A percentile compares a stretch with the other conserved stretches of the same genome.
phyloP scores from a whole-genome alignment of 2,888 invertebrate species.

The Calameuta idolon region DNA sequence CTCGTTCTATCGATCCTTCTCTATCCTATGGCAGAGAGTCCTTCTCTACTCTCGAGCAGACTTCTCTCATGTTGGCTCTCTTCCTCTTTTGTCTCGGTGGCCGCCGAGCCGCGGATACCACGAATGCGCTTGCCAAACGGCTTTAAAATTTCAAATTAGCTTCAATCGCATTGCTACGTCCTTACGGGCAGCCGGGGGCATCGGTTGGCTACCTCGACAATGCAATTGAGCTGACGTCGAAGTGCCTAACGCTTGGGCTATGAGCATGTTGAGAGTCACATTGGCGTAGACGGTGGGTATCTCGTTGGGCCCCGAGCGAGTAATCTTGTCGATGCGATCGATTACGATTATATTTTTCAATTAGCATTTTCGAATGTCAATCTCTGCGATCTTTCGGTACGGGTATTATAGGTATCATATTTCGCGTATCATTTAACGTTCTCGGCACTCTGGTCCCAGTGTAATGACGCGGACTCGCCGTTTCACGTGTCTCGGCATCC shows the following conservation, averaged over 20 bases:
- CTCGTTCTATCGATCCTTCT: not conserved
- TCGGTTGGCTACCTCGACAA: slow-evolving; percentile 34
- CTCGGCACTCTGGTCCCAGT: not conserved
- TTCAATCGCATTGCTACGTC: slow-evolving; percentile 60
- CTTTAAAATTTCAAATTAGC: slow-evolving; percentile 64
- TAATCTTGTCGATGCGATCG: not conserved
- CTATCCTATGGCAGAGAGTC: not conserved
- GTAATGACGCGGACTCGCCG: not conserved
- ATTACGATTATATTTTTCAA: not conserved
- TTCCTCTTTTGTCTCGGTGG: slow-evolving; percentile 30
- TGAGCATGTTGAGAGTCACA: slow-evolving; percentile 12
- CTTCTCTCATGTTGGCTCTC: not conserved
- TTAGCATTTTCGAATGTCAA: not conserved
- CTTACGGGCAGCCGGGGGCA: slow-evolving; percentile 32
- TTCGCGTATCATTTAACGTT: not conserved
- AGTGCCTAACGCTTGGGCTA: slow-evolving; percentile 26
- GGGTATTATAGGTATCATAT: not conserved
- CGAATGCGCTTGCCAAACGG: slow-evolving; percentile 26
- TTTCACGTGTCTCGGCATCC: not conserved
- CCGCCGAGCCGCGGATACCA: slow-evolving; percentile 30
- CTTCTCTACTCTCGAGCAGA: slow-evolving; percentile 6
- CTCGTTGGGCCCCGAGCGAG: not conserved
- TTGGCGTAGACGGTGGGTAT: slow-evolving; percentile 26
- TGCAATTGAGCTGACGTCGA: slow-evolving; percentile 45
- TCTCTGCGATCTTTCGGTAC: not conserved